These are phyloP conservation scores for Rhadina sibilatrix DNA, from an alignment of 2,113 vertebrate genomes.

Conservation along the genomic window DNA sequence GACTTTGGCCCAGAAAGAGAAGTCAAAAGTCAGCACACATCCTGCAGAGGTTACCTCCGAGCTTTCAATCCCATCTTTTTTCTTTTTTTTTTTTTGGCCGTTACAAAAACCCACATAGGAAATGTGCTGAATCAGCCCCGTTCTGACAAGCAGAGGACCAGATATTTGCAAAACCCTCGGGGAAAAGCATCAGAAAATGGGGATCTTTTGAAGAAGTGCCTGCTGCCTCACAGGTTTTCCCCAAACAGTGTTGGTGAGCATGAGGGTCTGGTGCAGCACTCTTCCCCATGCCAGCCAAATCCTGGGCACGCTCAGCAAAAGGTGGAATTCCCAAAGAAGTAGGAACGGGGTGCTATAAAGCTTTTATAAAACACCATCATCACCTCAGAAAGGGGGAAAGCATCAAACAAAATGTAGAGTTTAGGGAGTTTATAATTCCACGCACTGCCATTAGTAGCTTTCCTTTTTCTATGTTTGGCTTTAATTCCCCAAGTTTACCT, in stretches of 20 bases:
- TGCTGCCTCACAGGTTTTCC: background rate
- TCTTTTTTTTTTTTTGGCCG: background rate
- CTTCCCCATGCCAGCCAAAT: background rate
- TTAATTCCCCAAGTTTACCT: background rate
- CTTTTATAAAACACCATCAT: background rate
- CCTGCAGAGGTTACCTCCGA: constrained; percentile 46
- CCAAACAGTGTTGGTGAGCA: fast-evolving
- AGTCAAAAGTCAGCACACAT: constrained; percentile 21
- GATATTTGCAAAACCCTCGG: background rate
- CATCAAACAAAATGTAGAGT: background rate
- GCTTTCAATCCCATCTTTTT: background rate
- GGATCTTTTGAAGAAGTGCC: background rate
- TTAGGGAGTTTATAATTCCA: background rate
- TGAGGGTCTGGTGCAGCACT: fast-evolving
- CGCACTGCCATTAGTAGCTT: background rate
- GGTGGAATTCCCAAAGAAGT: background rate
- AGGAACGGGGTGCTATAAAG: background rate
- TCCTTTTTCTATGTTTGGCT: background rate
- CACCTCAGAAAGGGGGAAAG: background rate
- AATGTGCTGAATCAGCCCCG: background rate
- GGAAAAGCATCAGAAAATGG: background rate
- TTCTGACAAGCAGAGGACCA: background rate
- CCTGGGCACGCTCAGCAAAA: background rate
- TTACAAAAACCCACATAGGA: background rate
- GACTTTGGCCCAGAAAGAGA: constrained; percentile 29